Percentiles rank a stretch among this genome's conserved stretches.
These are phyloP conservation scores for Actinemys pallida DNA, from an alignment of 2,113 vertebrate species.

Conservation along the genomic window DNA sequence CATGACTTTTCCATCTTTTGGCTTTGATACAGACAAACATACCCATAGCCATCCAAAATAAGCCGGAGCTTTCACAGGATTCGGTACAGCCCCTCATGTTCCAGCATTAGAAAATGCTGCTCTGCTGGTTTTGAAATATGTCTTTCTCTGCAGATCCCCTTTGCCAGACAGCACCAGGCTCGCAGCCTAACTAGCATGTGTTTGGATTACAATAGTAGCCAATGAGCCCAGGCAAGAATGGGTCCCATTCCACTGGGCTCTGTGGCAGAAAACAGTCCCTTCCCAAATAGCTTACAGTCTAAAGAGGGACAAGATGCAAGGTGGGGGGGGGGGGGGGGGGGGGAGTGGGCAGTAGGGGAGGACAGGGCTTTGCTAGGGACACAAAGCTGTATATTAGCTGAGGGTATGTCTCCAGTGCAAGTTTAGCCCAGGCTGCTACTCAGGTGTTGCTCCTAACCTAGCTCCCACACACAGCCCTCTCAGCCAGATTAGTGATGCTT, in stretches of 20 bases:
- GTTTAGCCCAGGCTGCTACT: background rate
- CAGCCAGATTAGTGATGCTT: background rate
- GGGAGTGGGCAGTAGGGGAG: background rate
- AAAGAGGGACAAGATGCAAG: background rate
- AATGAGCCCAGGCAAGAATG: rapidly evolving
- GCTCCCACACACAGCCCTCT: background rate
- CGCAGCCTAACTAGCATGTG: background rate
- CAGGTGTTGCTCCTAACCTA: background rate
- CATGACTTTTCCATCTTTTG: background rate
- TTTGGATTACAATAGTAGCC: background rate
- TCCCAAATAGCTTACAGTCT: background rate
- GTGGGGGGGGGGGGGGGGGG: too few relatives aligned
- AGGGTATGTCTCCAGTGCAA: background rate
- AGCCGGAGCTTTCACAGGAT: background rate
- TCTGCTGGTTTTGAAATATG: background rate
- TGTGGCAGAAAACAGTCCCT: background rate
- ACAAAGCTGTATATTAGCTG: background rate
- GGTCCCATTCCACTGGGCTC: background rate
- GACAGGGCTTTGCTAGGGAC: background rate
- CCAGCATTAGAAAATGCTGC: background rate
- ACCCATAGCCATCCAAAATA: background rate
- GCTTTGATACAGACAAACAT: background rate
- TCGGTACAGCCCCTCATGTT: background rate
- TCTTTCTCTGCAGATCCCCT: background rate
- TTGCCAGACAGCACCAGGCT: background rate